These are phyloP conservation scores for Teinopalpus imperialis DNA, from an alignment of 2,888 invertebrate genomes.

Conservation along the genomic window DNA sequence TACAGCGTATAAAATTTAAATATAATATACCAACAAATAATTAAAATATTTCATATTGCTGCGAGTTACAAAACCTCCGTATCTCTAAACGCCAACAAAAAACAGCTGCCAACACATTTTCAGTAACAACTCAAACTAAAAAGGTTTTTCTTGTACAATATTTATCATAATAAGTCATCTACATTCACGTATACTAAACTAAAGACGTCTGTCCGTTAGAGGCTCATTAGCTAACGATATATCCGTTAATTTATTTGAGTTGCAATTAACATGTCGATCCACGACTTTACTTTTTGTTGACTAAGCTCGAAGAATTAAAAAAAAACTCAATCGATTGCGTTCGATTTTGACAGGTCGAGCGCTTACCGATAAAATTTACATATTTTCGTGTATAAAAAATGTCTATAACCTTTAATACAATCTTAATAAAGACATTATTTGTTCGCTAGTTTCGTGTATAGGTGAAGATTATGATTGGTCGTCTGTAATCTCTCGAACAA, in stretches of 20 bases:
- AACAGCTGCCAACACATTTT: slow-evolving; percentile 22
- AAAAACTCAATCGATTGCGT: slow-evolving; percentile 31
- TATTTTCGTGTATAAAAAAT: neutral
- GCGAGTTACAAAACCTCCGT: no score
- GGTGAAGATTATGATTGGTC: neutral
- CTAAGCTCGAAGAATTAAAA: slow-evolving; percentile 40
- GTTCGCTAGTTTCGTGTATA: neutral
- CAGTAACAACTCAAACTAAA: slow-evolving; percentile 14
- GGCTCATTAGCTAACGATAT: slow-evolving; percentile 70
- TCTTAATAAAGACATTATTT: slow-evolving; percentile 1
- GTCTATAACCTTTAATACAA: neutral
- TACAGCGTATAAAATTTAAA: no score
- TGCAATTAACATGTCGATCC: slow-evolving; percentile 73
- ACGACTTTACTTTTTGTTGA: slow-evolving; percentile 49
- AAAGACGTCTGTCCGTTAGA: slow-evolving; percentile 41
- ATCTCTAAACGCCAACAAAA: no score
- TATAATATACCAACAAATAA: no score
- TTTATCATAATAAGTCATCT: slow-evolving; percentile 24
- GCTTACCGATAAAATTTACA: slow-evolving; percentile 36
- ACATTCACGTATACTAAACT: slow-evolving; percentile 21
- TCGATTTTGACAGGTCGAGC: slow-evolving; percentile 44
- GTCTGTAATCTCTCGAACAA: slow-evolving; percentile 6
- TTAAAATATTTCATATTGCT: no score
- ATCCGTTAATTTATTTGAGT: slow-evolving; percentile 73
- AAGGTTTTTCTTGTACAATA: slow-evolving; percentile 23